Evolutionary conservation across 2,797 vertebrate genomes (phyloP), one percentile per base, ranked within the genome.

Genomic region (Platyrinchus mystaceus): DNA sequence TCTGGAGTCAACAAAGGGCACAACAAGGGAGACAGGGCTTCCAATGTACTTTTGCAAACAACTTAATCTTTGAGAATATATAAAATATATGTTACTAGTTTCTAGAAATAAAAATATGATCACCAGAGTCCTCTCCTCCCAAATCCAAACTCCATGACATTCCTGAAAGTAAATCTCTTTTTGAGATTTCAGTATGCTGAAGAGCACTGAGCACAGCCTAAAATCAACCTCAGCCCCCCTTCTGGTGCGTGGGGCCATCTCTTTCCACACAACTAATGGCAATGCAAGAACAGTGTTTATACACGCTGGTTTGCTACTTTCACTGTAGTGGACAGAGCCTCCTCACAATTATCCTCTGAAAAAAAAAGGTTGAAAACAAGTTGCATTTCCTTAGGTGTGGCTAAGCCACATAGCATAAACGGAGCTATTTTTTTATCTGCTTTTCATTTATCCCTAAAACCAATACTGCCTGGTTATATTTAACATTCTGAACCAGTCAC

Each of bases 361-460:
- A 90, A 75, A 58, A 74, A 88, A 77, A 43, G 11, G 18, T 16
- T 68, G 32, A 73, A 84, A 94, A 63, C 22, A 85, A 79, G 21
- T 46, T 66, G 46, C 22, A 53, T 81, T 91, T 90, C 84, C 82
- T 77, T 79, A 89, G 85, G 59, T 87, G 85, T 89, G 63, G 56
- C 80, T 92, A 86, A 90, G 36, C 44, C 41, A 78, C 28, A 24
- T 18, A 81, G 52, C 26, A 60, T 66, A 89, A 95, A 69, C 53
- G 67, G 37, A 70, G 67, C 32, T 62, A 14, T 36, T 78, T 91
- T 68, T 58, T 56, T 39, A 69, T 83, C 59, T 89, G 59, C 52
- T 95, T 89, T 90, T 88, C 26, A 80, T 89, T 90, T 91, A 89
- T 69, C 44, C 68, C 22, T 80, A 73, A 50, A 43, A 43, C 86